A percentile compares a stretch with the other conserved stretches of the same genome.
phyloP scores from a whole-genome alignment of 2,888 invertebrate species.

The Megalurothrips usitatus region DNA sequence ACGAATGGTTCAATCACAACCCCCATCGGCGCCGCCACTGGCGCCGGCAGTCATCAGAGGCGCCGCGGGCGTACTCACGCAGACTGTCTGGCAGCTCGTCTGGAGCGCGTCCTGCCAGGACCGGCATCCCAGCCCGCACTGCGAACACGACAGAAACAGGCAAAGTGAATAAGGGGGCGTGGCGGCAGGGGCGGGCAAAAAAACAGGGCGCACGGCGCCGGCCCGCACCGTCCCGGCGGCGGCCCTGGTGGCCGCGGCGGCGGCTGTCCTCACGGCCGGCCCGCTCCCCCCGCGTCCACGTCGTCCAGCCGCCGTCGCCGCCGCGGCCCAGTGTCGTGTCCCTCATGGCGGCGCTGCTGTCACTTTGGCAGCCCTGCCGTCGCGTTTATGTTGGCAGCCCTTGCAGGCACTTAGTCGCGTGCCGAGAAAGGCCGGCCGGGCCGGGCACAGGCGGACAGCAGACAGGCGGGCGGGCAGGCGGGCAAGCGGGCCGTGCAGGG shows the following conservation, averaged over 20 bases:
- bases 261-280: background rate
- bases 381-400: constrained; percentile 7
- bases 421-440: background rate
- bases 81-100: constrained; percentile 71
- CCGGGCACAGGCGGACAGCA: too few relatives aligned
- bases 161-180: background rate
- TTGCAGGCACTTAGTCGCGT: constrained; percentile 23
- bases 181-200: background rate
- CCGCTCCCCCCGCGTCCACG: background rate
- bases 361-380: constrained; percentile 6
- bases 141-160: constrained; percentile 45
- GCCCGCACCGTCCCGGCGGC: background rate
- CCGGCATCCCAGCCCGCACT: constrained; percentile 77
- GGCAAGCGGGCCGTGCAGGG: background rate
- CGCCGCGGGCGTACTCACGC: constrained; percentile 66
- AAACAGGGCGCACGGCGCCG: constrained; percentile 12
- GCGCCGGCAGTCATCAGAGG: constrained; percentile 57
- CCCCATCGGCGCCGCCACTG: background rate
- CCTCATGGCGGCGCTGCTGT: constrained; percentile 5
- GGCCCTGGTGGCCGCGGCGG: too few relatives aligned
- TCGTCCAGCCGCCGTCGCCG: too few relatives aligned
- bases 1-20: constrained; percentile 23
- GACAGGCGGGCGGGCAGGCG: background rate
- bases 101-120: constrained; percentile 72
- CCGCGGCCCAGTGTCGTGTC: background rate